phyloP scores from a whole-genome alignment of 2,113 vertebrate species.

The Hippoglossus stenolepis region DNA sequence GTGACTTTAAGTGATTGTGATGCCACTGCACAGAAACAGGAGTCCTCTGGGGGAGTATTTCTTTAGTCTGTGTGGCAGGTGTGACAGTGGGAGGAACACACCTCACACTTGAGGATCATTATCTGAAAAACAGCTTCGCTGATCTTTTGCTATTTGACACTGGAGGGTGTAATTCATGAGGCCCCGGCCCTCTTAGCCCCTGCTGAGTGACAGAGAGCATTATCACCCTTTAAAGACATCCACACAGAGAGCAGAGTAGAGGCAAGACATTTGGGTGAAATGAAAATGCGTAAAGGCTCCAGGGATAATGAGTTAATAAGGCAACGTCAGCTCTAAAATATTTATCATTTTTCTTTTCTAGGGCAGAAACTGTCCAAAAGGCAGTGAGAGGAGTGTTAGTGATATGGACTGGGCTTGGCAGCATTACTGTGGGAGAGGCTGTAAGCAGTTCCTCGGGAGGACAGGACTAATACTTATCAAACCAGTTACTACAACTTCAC shows the following conservation, averaged over 20 bases:
- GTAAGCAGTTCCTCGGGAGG: slow-evolving; percentile 2
- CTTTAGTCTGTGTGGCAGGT: not conserved
- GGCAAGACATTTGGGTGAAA: not conserved
- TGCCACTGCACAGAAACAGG: not conserved
- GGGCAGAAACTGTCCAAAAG: not conserved
- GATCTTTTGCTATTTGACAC: not conserved
- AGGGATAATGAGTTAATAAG: not conserved
- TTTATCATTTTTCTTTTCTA: too few species aligned
- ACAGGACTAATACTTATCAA: slow-evolving; percentile 50
- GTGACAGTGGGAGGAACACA: slow-evolving; percentile 1
- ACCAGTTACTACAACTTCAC: slow-evolving; percentile 66
- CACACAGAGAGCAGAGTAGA: not conserved
- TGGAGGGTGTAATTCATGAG: not conserved
- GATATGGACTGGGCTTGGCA: not conserved
- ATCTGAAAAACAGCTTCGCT: not conserved
- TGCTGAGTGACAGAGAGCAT: slow-evolving; percentile 24
- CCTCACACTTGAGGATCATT: not conserved
- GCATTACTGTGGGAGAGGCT: slow-evolving; percentile 36
- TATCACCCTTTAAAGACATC: too few species aligned
- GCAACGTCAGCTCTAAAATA: too few species aligned
- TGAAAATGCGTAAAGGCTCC: too few species aligned
- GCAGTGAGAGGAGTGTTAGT: too few species aligned
- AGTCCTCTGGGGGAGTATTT: not conserved
- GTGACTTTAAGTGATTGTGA: too few species aligned
- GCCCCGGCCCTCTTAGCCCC: not conserved